A percentile compares a stretch with the other conserved stretches of the same genome.
Evolutionary conservation across 2,113 vertebrate genomes (phyloP).

Genomic region (Hippocampus mohnikei): DNA sequence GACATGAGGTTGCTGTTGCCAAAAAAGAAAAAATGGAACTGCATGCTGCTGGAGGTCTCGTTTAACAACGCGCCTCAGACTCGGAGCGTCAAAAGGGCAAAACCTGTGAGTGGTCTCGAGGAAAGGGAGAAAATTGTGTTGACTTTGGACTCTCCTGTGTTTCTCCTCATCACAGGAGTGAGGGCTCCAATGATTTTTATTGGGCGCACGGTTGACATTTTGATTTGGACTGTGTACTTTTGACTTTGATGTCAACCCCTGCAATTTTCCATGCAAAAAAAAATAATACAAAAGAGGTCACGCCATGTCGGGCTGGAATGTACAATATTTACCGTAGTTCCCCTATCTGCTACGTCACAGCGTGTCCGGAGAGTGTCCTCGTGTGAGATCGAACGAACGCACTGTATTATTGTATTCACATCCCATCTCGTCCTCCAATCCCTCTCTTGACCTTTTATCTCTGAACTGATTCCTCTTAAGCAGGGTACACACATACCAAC

Average conservation of each 20-base stretch:
- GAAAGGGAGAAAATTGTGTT: conserved; percentile 69
- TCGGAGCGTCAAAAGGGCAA: conserved; percentile 60
- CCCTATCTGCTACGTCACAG: conserved; percentile 17
- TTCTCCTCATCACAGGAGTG: conserved; percentile 74
- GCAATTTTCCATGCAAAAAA: conserved; percentile 55
- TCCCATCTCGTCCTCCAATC: conserved; percentile 28
- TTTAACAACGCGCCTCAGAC: conserved; percentile 60
- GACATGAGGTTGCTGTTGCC: conserved; percentile 67
- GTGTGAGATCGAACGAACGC: conserved; percentile 46
- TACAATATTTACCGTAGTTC: conserved; percentile 56
- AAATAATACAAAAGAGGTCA: conserved; percentile 36
- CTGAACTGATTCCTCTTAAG: conserved; percentile 25
- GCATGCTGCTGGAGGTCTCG: conserved; percentile 59
- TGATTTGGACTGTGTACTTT: conserved; percentile 62
- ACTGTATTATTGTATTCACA: conserved; percentile 26
- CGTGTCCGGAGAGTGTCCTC: conserved; percentile 24
- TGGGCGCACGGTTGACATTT: conserved; percentile 69
- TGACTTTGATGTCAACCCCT: conserved; percentile 73
- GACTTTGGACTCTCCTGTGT: conserved; percentile 77
- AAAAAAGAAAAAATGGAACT: conserved; percentile 40
- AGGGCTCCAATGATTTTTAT: conserved; percentile 74
- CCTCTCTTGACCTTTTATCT: conserved; percentile 35
- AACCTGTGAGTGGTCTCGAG: conserved; percentile 49
- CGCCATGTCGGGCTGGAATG: conserved; percentile 48
- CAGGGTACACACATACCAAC: not conserved